Evolutionary conservation across 2,113 vertebrate genomes (phyloP).

Genomic region (Tachysurus vachellii): DNA sequence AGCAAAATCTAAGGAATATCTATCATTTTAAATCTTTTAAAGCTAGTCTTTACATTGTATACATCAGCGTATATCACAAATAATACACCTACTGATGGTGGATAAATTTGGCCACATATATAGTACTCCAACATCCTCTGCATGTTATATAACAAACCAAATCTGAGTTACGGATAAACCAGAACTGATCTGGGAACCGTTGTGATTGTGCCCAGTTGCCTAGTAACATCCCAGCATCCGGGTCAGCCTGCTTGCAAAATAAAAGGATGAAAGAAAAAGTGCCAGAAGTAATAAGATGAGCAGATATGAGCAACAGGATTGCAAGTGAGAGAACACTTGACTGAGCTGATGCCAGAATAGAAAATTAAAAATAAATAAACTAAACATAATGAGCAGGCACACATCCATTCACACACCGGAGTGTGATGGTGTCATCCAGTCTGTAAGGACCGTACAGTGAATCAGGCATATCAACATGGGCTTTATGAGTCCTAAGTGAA

Average conservation of each 20-base stretch:
- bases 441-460: background rate
- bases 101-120: background rate
- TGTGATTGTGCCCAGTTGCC: slow-evolving; percentile 16
- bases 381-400: slow-evolving; percentile 6
- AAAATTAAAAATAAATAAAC: background rate
- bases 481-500: background rate
- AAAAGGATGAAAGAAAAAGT: slow-evolving; percentile 10
- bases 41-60: background rate
- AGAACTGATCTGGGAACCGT: background rate
- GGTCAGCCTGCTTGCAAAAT: background rate
- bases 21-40: background rate
- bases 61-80: background rate
- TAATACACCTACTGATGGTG: background rate
- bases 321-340: slow-evolving; percentile 1
- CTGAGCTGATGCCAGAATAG: background rate
- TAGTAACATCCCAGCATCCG: slow-evolving; percentile 26
- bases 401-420: slow-evolving; percentile 16
- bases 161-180: background rate
- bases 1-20: background rate
- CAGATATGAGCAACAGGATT: background rate
- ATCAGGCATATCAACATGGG: background rate
- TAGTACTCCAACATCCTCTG: background rate
- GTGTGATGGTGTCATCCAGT: background rate
- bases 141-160: slow-evolving; percentile 7
- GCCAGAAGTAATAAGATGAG: slow-evolving; percentile 2